phyloP scores from a whole-genome alignment of 2,113 vertebrate genomes.

The human (Homo sapiens) region GRCh38 chr7:114679501-114680000 shows the following conservation, averaged over 20 bases:
- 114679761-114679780: not conserved
- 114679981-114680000: not conserved
- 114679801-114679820: not conserved
- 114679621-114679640: not conserved
- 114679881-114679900: not conserved
- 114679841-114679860: not conserved
- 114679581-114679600: conserved; percentile 9
- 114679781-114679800: not conserved
- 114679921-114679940: not conserved
- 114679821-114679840: not conserved
- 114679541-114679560: not conserved
- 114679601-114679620: no score
- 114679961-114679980: not conserved
- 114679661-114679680: not conserved
- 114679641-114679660: not conserved
- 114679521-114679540: conserved; percentile 12
- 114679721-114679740: not conserved
- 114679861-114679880: not conserved
- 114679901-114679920: not conserved
- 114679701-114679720: not conserved
- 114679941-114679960: not conserved
- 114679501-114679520: not conserved
- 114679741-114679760: not conserved
- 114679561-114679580: not conserved
- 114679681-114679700: not conserved